Conservation (phyloP, 2,888 invertebrate genomes). For the Salpingus planirostris region DNA sequence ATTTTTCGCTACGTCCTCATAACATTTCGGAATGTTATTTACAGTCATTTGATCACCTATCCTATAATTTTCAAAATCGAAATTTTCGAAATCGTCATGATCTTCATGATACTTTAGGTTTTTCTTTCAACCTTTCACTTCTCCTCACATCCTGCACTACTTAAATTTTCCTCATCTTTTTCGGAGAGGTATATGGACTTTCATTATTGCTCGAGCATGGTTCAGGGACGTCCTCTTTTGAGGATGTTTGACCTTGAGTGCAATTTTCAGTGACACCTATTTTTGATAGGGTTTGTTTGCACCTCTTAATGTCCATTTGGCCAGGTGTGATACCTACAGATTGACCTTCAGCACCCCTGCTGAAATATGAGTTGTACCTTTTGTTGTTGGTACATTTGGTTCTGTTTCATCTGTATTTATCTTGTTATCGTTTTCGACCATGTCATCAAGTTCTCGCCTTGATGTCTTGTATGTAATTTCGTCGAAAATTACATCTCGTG, state of each 20-base stretch:
- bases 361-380: neutral
- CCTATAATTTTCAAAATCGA: neutral
- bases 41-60: neutral
- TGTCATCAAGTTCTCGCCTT: conserved; percentile 1
- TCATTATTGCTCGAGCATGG: neutral
- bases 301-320: conserved; percentile 1
- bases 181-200: neutral
- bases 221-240: conserved; percentile 3
- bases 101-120: conserved; percentile 1
- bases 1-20: conserved; percentile 17
- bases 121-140: conserved; percentile 2
- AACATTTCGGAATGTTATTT: neutral
- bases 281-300: conserved; percentile 1
- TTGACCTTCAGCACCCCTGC: neutral
- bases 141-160: conserved; percentile 1
- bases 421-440: neutral
- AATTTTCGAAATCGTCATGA: conserved; percentile 2
- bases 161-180: neutral
- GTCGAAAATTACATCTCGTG: conserved; percentile 3
- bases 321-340: conserved; percentile 1
- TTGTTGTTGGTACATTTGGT: neutral
- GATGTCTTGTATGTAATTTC: conserved; percentile 2
- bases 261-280: conserved; percentile 3
- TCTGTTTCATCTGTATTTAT: neutral
- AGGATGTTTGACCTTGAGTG: conserved; percentile 3